Evolutionary conservation across 2,113 vertebrate genomes (phyloP).

Genomic region (Vulpes ferrilata): DNA sequence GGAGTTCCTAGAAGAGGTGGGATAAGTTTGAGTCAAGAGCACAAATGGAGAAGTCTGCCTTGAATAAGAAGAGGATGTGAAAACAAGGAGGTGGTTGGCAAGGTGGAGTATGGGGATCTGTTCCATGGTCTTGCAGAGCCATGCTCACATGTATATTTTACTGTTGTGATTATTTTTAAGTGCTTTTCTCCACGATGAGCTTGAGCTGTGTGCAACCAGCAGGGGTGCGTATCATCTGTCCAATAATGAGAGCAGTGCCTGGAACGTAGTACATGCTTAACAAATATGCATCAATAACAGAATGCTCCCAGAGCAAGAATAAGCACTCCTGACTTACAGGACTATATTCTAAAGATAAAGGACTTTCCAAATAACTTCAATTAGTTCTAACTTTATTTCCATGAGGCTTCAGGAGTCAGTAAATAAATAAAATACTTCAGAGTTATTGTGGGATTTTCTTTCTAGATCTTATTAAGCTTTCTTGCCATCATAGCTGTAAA

Average conservation of each 20-base stretch:
- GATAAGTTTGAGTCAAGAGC: neutral
- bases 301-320: neutral
- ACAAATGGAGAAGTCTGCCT: neutral
- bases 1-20: neutral
- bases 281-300: neutral
- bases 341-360: neutral
- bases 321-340: neutral
- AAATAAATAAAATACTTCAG: conserved; percentile 12
- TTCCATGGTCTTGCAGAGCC: neutral
- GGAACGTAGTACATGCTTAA: neutral
- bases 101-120: neutral
- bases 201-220: neutral
- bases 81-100: neutral
- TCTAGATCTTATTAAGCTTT: neutral
- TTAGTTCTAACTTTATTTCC: neutral
- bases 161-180: neutral
- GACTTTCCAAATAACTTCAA: neutral
- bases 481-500: neutral
- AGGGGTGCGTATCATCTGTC: neutral
- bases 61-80: neutral
- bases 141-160: neutral
- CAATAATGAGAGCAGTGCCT: neutral
- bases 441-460: neutral
- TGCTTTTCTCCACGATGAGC: neutral
- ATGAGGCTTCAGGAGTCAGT: neutral